Base-by-base conservation (phyloP, 1,140 invertebrate species). In the Penaeus japonicus region DNA sequence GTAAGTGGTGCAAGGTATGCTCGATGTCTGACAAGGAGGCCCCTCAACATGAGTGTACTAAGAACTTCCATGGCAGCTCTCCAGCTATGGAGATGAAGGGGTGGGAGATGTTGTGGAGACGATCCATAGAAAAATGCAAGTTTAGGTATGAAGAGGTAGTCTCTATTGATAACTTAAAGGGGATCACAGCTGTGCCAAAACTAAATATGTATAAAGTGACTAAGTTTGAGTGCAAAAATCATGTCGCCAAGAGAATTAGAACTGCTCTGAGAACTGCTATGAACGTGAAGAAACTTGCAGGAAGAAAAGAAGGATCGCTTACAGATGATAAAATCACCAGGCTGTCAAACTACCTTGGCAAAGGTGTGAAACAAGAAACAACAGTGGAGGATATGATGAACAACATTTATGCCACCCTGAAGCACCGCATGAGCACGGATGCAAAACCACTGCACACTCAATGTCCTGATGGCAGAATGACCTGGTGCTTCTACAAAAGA, bases 401-500 rank as follows among this genome's bases (percentile, higher is more conserved):
- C n/a, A n/a, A n/a, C n/a, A n/a, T n/a, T n/a, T n/a, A n/a, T n/a
- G n/a, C n/a, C n/a, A n/a, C n/a, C n/a, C n/a, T n/a, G n/a, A n/a
- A n/a, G 24, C 77, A 79, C 30, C 47, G 77, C 77, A 30, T 79
- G 4, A 79, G 32, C 77, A 79, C 77, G 1, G 15, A 35, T 35
- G n/a, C 10, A 4, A 24, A 79, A n/a, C 77, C 77, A 15, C 77
- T 35, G 77, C 15, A 78, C 22, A 32, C 12, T n/a, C 7, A 7
- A 22, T 79, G 77, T 4, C 77, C 77, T 4, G 77, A 79, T 30
- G 77, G 77, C 30, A 4, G 22, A 82, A 53, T 22, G 27, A 55
- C 80, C 1, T 82, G 80, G 80, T 82, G 80, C 32, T 82, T 82
- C 27, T 82, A 82, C 27, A 82, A 82, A 30, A 82, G 80, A 82